Base-by-base conservation (phyloP, 2,113 vertebrate genomes). In the Carassius carassius region DNA sequence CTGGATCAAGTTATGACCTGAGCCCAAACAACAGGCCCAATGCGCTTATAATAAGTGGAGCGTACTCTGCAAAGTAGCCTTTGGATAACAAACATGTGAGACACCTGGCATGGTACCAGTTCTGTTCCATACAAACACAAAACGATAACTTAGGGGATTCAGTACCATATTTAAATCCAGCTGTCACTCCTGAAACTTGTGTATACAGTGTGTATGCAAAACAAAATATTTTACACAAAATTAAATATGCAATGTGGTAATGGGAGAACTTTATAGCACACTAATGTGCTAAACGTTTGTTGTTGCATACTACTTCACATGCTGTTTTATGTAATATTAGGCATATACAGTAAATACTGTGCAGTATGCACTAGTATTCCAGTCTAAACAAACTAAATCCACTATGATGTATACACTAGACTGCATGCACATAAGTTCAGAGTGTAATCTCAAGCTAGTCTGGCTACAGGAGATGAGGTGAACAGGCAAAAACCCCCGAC, bases 391-490 rank as follows among this genome's bases (percentile, higher is more conserved):
- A 37, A 21, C 21, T 72, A 72, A 44, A 72, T 23, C 19, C 21
- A 44, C 85, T 83, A 84, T 56, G 32, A 82, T 23, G 25, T 70
- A 65, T 65, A 49, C 76, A 3, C 78, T 51, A 51, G 23, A 51
- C 58, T 62, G 58, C 32, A 35, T 49, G 51, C 37, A 65, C 58
- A 67, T 63, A 78, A 78, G 76, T 79, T 78, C 76, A 78, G 47
- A 85, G 32, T 78, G 51, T 78, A 69, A 51, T 70, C 83, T 78
- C 19, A 69, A 49, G 67, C 81, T 82, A 82, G 65, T 70, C 62
- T 32, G 58, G 25, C 79, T 63, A 81, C 79, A 69, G 63, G 79
- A 69, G 63, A 75, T 72, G 80, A 58, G 85, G 60, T 83, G 63
- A 83, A 70, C 74, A 49, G 35, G 80, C 58, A 82, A 32, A 56